These are phyloP conservation scores for Andrena bicolor DNA, from an alignment of 2,888 invertebrate genomes.

Conservation along the genomic window DNA sequence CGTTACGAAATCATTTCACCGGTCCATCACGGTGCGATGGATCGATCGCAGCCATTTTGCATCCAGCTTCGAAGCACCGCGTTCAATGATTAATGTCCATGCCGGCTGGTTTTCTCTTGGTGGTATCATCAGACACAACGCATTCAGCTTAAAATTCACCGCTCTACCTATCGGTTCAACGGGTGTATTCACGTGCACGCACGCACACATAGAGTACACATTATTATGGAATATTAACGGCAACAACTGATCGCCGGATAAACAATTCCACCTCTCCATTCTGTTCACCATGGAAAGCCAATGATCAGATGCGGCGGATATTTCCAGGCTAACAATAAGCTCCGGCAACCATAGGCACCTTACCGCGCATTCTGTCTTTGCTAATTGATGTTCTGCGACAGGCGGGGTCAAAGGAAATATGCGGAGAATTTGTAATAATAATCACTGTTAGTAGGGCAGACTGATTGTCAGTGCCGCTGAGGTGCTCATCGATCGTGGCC, in stretches of 20 bases:
- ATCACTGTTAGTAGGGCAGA: no score
- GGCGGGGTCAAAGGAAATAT: no score
- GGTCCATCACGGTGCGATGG: conserved; percentile 60
- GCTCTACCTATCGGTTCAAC: not conserved
- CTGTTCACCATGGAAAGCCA: not conserved
- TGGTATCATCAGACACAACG: conserved; percentile 33
- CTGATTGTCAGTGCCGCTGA: no score
- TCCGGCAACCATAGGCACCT: no score
- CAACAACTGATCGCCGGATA: not conserved
- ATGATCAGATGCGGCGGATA: not conserved
- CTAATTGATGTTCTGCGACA: no score
- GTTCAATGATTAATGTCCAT: conserved; percentile 68
- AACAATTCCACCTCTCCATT: not conserved
- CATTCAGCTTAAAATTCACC: conserved; percentile 5
- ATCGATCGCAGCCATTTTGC: conserved; percentile 72
- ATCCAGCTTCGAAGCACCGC: conserved; percentile 58
- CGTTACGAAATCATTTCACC: conserved; percentile 72
- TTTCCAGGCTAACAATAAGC: no score
- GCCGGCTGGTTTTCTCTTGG: conserved; percentile 41
- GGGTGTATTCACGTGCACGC: conserved; percentile 1
- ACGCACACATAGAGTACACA: not conserved
- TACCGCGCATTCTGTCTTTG: no score
- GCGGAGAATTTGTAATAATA: no score
- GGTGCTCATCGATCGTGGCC: no score
- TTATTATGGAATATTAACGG: not conserved